Base-by-base conservation (phyloP, 2,113 vertebrate genomes). In the Heterotis niloticus region DNA sequence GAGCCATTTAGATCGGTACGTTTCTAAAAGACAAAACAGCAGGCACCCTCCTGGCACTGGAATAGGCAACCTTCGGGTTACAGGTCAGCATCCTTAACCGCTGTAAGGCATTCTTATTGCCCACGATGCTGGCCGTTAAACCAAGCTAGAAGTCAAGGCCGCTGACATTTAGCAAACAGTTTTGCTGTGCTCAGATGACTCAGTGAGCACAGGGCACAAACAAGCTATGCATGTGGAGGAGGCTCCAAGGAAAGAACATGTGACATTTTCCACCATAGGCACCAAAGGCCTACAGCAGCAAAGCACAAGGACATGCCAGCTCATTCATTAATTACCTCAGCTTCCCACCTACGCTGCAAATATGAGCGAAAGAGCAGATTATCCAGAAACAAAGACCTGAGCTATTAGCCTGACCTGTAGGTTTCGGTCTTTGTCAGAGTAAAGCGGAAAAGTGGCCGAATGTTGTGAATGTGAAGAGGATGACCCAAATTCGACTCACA, bases 371-470 rank as follows among this genome's bases (percentile, higher is more conserved):
- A 69, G 54, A 51, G n/a, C 16, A 14, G 78, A 44, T 52, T 64
- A 28, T 73, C 59, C 20, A 77, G 18, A 34, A 64, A 44, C 11
- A 14, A 52, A 54, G n/a, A 44, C 18, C 20, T 13, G 62, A 77
- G 72, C 44, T 34, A 77, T 73, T 78, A 81, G 34, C 57, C 67
- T 67, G 70, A 60, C 52, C 80, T 64, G 20, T 51, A n/a, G 29
- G 51, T 78, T 78, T 23, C 20, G 7, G 56, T 69, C 23, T 16
- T 54, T 26, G 12, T 62, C 28, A 78, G 20, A 11, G 20, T 78
- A 56, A 71, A 51, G 26, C 54, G 54, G 65, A 78, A 71, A 70
- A 62, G 18, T 28, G 1, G 11, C 1, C 20, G 18, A 62, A 29
- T 18, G 56, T 20, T 71, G 17, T 51, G 59, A 78, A 51, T 52